Evolutionary conservation across 2,113 vertebrate species (phyloP), one percentile per base, ranked within the genome.

Genomic region (Eulemur rufifrons): DNA sequence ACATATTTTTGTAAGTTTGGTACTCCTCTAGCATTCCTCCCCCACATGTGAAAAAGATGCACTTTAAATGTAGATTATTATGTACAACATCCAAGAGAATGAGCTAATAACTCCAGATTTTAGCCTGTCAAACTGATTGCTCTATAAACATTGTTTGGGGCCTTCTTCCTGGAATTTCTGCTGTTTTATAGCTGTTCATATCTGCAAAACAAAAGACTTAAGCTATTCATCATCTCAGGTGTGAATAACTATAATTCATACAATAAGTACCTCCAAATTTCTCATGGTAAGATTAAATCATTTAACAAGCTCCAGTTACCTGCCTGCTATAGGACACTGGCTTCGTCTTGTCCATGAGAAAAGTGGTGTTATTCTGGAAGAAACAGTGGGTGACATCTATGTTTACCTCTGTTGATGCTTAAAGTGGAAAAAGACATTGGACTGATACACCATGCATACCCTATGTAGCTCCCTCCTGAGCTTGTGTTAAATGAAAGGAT

Each of bases 1-100:
- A 93, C 97, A 84, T 97, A 95, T 96, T 97, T 85, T 97, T 98
- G 71, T 93, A 88, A 34, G 1, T 77, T 97, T 97, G 95, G 97
- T 47, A 14, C 6, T 81, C 83, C 42, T 76, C 9, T 77, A 12
- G 34, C 97, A 93, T 95, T 98, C 97, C 86, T 85, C 86, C 83
- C 81, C 82, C 0, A 0, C 88, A 47, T 32, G 80, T 64, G 39
- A 85, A 56, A 94, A 85, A 68, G 83, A 84, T 86, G 32, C 1
- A 0, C 91, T 96, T 95, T 93, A 97, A 95, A 97, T 97, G 73
- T 81, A 77, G 39, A 52, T 82, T 83, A 82, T 85, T 91, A 68
- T 74, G 81, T 97, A 98, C 89, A 83, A 87, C 97, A 98, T 98
- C 96, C 97, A 91, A 74, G 80, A 94, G 97, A 98, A 96, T 96